Percentiles rank a stretch among this genome's conserved stretches.
Evolutionary conservation across 2,888 invertebrate species (phyloP).

Genomic region (Gibbula magus): DNA sequence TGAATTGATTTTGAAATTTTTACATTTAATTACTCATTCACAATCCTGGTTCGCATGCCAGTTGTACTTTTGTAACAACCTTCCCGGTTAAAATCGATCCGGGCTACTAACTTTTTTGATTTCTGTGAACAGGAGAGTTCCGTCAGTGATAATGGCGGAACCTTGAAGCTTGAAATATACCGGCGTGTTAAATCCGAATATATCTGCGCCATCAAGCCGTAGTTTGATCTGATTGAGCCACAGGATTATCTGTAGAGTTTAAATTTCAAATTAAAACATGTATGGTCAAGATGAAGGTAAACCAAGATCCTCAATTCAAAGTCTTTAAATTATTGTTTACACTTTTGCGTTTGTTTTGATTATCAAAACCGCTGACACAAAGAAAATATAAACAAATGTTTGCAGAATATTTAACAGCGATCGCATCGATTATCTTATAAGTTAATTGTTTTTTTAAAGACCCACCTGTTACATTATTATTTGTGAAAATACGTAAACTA

Average conservation of each 20-base stretch:
- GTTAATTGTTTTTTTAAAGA: no score
- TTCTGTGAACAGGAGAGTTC: conserved; percentile 18
- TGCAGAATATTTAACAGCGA: no score
- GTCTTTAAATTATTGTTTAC: background rate
- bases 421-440: no score
- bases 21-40: background rate
- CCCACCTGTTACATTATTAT: no score
- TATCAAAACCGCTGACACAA: background rate
- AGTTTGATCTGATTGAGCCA: background rate
- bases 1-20: no score
- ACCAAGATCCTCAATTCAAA: background rate
- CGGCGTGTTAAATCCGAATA: background rate
- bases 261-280: conserved; percentile 38
- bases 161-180: background rate
- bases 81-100: background rate
- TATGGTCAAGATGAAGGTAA: conserved; percentile 61
- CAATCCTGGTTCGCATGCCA: background rate
- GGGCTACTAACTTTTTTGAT: background rate
- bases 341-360: background rate
- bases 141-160: conserved; percentile 24
- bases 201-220: background rate
- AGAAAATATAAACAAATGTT: background rate
- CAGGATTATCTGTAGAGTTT: background rate
- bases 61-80: background rate
- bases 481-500: no score